phyloP scores from a whole-genome alignment of 2,888 invertebrate genomes.

The Acanthosepion lycidas region DNA sequence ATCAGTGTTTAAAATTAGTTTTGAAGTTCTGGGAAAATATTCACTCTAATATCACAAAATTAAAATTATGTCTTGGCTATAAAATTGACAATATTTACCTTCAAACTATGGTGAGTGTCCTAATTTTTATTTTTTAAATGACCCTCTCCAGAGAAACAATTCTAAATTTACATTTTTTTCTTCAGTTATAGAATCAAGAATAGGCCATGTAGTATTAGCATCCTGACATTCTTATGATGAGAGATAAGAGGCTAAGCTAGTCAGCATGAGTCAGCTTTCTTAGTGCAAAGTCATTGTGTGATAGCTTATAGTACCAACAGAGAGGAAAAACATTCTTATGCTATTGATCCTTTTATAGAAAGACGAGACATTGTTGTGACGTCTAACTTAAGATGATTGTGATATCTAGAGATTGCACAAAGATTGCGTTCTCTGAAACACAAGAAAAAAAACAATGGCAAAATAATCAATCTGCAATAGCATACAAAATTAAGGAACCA shows the following conservation, averaged over 20 bases:
- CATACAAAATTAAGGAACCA: background rate
- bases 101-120: too few species aligned
- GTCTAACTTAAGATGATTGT: background rate
- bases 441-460: background rate
- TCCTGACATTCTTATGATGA: background rate
- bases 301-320: background rate
- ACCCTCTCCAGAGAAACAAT: background rate
- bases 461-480: background rate
- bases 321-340: background rate
- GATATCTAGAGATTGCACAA: conserved; percentile 20
- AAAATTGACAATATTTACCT: too few species aligned
- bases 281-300: background rate
- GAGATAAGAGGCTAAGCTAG: background rate
- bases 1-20: too few species aligned
- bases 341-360: conserved; percentile 8
- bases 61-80: too few species aligned
- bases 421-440: background rate
- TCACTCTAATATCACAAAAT: too few species aligned
- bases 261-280: background rate
- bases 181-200: background rate
- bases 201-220: background rate
- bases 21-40: too few species aligned
- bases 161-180: background rate
- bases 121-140: too few species aligned
- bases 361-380: conserved; percentile 33